A percentile compares a stretch with the other conserved stretches of the same genome.
Conservation (phyloP, 1,140 invertebrate species). For the Conus betulinus region DNA sequence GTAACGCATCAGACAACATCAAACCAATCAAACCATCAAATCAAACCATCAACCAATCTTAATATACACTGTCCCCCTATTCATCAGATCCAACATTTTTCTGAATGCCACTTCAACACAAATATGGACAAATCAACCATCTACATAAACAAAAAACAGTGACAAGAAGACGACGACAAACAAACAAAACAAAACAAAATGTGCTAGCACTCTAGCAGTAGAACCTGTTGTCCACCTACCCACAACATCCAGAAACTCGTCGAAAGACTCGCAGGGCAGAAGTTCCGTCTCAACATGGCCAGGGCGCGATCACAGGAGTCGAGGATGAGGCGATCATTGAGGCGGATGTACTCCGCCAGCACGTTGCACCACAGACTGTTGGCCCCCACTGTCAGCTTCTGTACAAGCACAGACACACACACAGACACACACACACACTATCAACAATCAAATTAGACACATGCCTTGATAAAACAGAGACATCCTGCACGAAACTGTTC, state of each 20-base stretch:
- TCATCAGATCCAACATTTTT: neutral
- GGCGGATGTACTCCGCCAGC: constrained; percentile 93
- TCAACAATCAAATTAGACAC: too few species aligned
- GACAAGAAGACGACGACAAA: neutral
- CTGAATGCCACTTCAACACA: too few species aligned
- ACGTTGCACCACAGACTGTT: constrained; percentile 91
- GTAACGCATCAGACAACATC: too few species aligned
- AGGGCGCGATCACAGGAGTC: constrained; percentile 90
- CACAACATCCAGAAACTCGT: constrained; percentile 91
- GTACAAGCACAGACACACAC: constrained; percentile 41
- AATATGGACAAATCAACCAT: neutral
- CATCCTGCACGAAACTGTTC: too few species aligned
- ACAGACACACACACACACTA: too few species aligned
- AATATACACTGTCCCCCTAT: too few species aligned
- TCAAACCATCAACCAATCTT: too few species aligned
- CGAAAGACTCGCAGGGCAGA: constrained; percentile 90
- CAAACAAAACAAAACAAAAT: constrained; percentile 4
- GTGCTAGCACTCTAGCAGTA: neutral
- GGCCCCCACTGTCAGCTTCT: constrained; percentile 80
- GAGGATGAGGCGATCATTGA: constrained; percentile 92
- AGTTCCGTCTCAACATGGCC: constrained; percentile 88
- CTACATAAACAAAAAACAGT: neutral
- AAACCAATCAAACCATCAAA: too few species aligned
- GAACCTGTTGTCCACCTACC: constrained; percentile 59
- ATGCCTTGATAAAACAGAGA: too few species aligned